Base-by-base conservation (phyloP, 2,797 vertebrate species). In the Microctenopoma steveboyesi region DNA sequence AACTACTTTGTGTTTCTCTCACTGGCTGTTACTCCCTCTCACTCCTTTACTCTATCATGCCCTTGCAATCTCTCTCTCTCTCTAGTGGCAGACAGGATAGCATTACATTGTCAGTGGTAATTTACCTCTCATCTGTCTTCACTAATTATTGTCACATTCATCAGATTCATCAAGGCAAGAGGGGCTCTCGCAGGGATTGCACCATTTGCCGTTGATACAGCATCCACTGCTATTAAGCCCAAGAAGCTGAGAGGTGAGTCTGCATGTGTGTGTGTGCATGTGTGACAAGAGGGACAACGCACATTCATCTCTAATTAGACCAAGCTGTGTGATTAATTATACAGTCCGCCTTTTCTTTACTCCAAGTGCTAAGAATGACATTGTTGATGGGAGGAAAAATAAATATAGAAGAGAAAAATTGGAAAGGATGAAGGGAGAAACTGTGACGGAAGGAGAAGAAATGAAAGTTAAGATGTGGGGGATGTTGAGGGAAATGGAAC, bases 241-340 rank as follows among this genome's bases (percentile, higher is more conserved):
- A 15, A 77, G 53, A 67, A 78, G 72, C 80, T 67, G 77, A 77
- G 78, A 81, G 74, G 75, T 79, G 78, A 49, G 71, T 62, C 70
- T 51, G 72, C 61, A 45, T 33, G 54, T 56, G 77, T 52, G 77
- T 52, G 73, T 45, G 57, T 40, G 68, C 40, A 62, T 46, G 63
- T 54, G 53, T 46, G 70, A 95, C 95, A 95, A 96, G 94, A 96
- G 95, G 96, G 96, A 97, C 96, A 96, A 95, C 95, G 95, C 94
- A 94, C 96, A 97, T 98, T 97, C 96, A 98, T 96, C 96, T 95
- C 96, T 98, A 98, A 99, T 99, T 98, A 98, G 96, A 98, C 95
- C 96, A 98, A 98, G 96, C 97, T 98, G 97, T 97, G 97, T 98
- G 97, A 98, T 98, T 98, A 98, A 99, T 98, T 98, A 98, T 98